Evolutionary conservation across 2,113 vertebrate genomes (phyloP).

Genomic region (Himantopus leucocephalus): DNA sequence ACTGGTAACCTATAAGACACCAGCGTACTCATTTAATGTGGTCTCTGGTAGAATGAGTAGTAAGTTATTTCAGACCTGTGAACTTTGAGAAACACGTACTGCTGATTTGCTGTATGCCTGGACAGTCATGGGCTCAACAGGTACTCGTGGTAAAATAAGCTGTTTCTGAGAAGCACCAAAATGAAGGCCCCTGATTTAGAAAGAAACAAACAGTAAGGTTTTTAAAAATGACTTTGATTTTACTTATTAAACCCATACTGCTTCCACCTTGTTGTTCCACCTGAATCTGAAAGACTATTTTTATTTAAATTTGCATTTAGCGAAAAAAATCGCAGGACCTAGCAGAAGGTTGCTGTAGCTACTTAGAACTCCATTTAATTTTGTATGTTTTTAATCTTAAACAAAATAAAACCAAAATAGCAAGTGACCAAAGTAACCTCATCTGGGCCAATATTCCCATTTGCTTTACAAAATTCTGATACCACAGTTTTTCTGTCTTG

Average conservation of each 20-base stretch:
- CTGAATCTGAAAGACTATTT: not conserved
- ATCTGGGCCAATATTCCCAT: not conserved
- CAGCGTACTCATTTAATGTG: not conserved
- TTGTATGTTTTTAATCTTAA: not conserved
- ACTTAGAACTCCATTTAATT: not conserved
- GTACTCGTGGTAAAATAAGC: slow-evolving; percentile 57
- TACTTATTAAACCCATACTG: not conserved
- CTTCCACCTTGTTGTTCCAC: not conserved
- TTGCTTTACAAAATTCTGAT: not conserved
- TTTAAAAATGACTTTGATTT: not conserved
- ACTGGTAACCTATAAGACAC: not conserved
- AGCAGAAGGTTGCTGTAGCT: not conserved
- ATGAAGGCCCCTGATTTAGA: slow-evolving; percentile 71
- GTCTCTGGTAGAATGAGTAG: not conserved
- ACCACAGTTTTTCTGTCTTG: not conserved
- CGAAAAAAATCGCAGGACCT: not conserved
- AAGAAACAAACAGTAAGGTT: not conserved
- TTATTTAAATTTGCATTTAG: not conserved
- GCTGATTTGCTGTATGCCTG: not conserved
- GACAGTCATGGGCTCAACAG: slow-evolving; percentile 3
- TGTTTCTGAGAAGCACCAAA: slow-evolving; percentile 59
- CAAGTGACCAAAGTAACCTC: not conserved
- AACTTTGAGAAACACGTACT: slow-evolving; percentile 20
- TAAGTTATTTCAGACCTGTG: slow-evolving; percentile 74
- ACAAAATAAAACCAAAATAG: not conserved